Evolutionary conservation across 30 jellyfish, hydroid and myxozoan genomes (phyloP).

Genomic region (Cassiopea xamachana): DNA sequence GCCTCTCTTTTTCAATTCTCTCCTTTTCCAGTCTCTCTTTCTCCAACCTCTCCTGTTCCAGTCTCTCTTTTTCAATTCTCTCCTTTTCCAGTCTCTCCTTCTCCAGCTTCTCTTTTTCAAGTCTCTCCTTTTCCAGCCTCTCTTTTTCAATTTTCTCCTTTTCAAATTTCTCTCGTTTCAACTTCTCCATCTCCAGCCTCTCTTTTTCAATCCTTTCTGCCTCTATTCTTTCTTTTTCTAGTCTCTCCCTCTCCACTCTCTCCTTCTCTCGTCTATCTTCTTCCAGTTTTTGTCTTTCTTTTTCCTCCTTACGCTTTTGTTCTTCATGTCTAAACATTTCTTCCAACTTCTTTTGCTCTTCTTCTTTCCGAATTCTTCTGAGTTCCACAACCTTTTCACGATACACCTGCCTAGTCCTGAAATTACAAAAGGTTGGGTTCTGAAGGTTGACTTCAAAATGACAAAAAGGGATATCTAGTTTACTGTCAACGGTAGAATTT

Average conservation of each 20-base stretch:
- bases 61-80: slow-evolving; percentile 12
- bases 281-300: not conserved
- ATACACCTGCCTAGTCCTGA: slow-evolving; percentile 36
- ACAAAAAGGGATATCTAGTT: not conserved
- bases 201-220: not conserved
- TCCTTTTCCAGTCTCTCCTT: slow-evolving; percentile 27
- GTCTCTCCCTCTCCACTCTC: not conserved
- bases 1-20: slow-evolving; percentile 14
- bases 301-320: not conserved
- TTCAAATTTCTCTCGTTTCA: not conserved
- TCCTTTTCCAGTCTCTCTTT: slow-evolving; percentile 35
- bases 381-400: slow-evolving; percentile 14
- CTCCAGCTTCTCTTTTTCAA: slow-evolving; percentile 25
- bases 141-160: slow-evolving; percentile 1
- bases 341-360: slow-evolving; percentile 45
- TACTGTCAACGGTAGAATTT: no score
- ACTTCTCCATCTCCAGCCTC: slow-evolving; percentile 15
- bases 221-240: not conserved
- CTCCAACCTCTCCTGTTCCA: slow-evolving; percentile 29
- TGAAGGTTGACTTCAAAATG: not conserved
- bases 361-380: slow-evolving; percentile 13
- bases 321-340: not conserved
- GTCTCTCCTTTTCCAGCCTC: slow-evolving; percentile 18
- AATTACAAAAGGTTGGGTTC: not conserved
- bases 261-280: not conserved